phyloP scores from a whole-genome alignment of 2,113 vertebrate genomes.

The Tylochromis polylepis region DNA sequence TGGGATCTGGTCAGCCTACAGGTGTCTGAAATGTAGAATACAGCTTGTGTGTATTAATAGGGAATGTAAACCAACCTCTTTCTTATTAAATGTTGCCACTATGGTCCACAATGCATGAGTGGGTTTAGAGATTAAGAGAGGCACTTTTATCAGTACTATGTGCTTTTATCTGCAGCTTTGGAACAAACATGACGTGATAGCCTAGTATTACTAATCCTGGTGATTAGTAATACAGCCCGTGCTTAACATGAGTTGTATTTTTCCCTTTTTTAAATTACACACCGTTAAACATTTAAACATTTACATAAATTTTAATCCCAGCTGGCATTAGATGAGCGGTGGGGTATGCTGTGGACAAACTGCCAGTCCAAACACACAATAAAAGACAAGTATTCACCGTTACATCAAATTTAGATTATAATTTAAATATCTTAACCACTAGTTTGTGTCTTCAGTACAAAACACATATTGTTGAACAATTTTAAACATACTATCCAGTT shows the following conservation, averaged over 20 bases:
- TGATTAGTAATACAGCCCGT: background rate
- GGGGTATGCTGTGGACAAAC: background rate
- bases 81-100: background rate
- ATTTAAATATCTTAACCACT: background rate
- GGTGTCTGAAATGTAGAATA: background rate
- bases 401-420: background rate
- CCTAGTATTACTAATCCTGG: background rate
- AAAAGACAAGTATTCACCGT: background rate
- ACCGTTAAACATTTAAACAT: background rate
- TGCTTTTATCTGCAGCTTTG: background rate
- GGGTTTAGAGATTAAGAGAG: background rate
- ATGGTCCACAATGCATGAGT: background rate
- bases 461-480: background rate
- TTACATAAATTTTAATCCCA: background rate
- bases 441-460: background rate
- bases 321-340: background rate
- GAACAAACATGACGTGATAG: background rate
- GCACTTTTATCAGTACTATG: background rate
- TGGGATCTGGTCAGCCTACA: background rate
- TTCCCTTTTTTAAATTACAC: background rate
- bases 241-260: slow-evolving; percentile 27
- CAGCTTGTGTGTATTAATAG: background rate
- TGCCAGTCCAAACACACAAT: background rate
- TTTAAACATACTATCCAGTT: background rate
- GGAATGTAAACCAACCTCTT: background rate